These are phyloP conservation scores for Gorsachius goisagi DNA, from an alignment of 2,113 vertebrate species.

Conservation along the genomic window DNA sequence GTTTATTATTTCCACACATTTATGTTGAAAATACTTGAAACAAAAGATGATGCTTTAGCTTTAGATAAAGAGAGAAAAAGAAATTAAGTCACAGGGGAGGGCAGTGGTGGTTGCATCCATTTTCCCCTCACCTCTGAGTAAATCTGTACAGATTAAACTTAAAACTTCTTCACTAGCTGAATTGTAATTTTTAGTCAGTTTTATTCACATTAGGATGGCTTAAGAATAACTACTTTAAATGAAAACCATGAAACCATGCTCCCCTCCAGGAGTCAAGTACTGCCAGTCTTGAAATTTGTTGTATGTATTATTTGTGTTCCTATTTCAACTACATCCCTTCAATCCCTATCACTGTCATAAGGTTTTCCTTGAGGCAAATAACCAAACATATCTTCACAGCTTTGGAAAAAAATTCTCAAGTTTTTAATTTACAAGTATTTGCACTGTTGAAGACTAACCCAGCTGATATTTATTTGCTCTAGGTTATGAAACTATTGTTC, in stretches of 20 bases:
- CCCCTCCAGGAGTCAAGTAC: not conserved
- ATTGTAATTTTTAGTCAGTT: not conserved
- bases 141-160: not conserved
- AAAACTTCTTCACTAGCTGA: not conserved
- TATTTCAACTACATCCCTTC: not conserved
- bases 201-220: not conserved
- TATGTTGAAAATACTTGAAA: not conserved
- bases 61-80: not conserved
- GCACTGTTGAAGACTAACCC: not conserved
- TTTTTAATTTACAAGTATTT: not conserved
- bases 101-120: not conserved
- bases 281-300: not conserved
- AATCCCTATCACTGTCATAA: not conserved
- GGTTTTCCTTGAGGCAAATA: not conserved
- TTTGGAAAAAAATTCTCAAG: not conserved
- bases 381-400: not conserved
- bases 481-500: not conserved
- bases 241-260: not conserved
- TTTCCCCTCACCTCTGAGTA: not conserved
- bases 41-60: not conserved
- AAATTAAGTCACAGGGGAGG: accelerated
- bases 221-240: not conserved
- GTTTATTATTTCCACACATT: not conserved
- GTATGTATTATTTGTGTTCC: not conserved
- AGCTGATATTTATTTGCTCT: not conserved